Base-by-base conservation (phyloP, 35 echinoderm and acorn worm species). In the Stichopus chloronotus region DNA sequence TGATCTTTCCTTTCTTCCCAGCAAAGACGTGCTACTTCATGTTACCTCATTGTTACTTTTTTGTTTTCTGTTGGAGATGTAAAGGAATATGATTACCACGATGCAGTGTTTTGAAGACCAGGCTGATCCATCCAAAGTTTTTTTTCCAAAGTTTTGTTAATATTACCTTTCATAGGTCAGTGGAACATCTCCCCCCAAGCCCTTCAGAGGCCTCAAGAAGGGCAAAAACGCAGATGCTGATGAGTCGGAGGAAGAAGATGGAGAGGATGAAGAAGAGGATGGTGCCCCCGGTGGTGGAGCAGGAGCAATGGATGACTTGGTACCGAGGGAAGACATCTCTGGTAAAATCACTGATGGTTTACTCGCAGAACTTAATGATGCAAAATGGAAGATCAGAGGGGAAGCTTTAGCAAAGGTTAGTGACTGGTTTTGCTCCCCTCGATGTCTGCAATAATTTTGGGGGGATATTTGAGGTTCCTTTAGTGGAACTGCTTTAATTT, bases 361-460 rank as follows among this genome's bases (percentile, higher is more conserved):
- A 5, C 90, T 99, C n/a, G 87, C 76, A 7, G 97, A 99, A 90
- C 90, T 99, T 5, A 85, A 53, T 2, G 97, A 99, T 92, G 12
- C 58, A n/a, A 99, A 99, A 83, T 99, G 97, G 97, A 99, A 99
- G 94, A 78, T 99, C 43, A 91, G 97, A 78, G 97, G 97, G 12
- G 93, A 99, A 81, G 97, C 95, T 24, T 57, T 99, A 77, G 95
- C 94, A 30, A 99, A 96, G 92, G 97, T 99, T 69, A 82, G 25
- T 57, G 43, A 72, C n/a, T 55, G 24, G 80, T 52, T 12, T 23
- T 72, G 4, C 22, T 13, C 13, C 22, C 13, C 13, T 72, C 13
- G 69, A 22, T 16, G 69, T 72, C 69, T 72, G 4, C 1, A 4
- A 22, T 16, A 16, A 2, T 21, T 21, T 72, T 13, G 69, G 69